Evolutionary conservation across 2,888 invertebrate species (phyloP).

Genomic region (Aporophyla lueneburgensis): DNA sequence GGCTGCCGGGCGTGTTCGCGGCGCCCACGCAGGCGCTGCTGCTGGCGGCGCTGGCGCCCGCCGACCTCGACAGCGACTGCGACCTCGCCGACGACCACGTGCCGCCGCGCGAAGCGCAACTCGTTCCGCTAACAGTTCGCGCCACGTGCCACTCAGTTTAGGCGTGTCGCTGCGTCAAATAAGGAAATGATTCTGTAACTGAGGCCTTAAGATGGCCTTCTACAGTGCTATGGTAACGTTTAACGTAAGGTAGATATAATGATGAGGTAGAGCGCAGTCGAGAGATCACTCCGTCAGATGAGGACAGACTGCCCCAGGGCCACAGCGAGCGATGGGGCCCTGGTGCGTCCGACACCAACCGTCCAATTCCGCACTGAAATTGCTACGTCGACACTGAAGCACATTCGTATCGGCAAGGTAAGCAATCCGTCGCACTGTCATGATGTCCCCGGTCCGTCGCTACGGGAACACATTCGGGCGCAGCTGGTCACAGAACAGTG

Average conservation of each 20-base stretch:
- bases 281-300: neutral
- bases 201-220: slow-evolving; percentile 11
- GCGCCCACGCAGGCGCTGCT: slow-evolving; percentile 78
- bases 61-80: neutral
- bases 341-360: neutral
- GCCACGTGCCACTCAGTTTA: neutral
- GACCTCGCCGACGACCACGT: neutral
- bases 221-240: neutral
- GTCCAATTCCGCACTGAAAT: neutral
- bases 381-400: neutral
- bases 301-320: neutral
- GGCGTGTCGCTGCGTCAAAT: neutral
- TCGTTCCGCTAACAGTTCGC: no score
- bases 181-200: neutral
- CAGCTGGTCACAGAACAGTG: neutral
- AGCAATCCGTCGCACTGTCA: neutral
- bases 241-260: neutral
- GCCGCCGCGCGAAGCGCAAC: slow-evolving; percentile 2
- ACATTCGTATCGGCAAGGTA: neutral
- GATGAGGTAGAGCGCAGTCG: neutral
- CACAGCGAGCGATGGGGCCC: no score
- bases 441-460: neutral
- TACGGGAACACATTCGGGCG: neutral
- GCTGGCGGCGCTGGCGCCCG: slow-evolving; percentile 69
- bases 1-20: slow-evolving; percentile 74